Conservation (phyloP, 2,888 invertebrate genomes). For the Halictus quadricinctus region DNA sequence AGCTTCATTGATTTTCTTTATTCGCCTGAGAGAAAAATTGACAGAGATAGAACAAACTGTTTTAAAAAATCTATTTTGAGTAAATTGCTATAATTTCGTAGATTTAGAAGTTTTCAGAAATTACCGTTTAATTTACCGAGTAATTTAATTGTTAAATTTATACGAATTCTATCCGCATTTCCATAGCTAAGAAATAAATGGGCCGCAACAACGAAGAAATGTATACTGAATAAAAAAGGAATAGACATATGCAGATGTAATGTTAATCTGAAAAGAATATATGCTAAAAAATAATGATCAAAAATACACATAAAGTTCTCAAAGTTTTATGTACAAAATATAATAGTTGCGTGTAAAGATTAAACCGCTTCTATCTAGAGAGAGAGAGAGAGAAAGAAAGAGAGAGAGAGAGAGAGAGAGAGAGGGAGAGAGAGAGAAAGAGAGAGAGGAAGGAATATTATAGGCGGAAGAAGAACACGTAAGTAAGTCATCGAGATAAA, state of each 20-base stretch:
- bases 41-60: background rate
- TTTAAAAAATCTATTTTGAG: background rate
- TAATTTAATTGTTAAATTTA: background rate
- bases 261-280: background rate
- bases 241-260: background rate
- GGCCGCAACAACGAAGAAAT: background rate
- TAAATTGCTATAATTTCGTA: background rate
- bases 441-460: constrained; percentile 39
- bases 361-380: constrained; percentile 29
- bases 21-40: background rate
- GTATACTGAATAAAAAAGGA: background rate
- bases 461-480: constrained; percentile 55
- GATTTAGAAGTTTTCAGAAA: background rate
- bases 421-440: too few species aligned
- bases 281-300: background rate
- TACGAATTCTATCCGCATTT: background rate
- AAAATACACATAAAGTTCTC: constrained; percentile 23
- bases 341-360: constrained; percentile 16
- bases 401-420: too few species aligned
- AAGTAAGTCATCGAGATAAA: constrained; percentile 60
- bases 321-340: constrained; percentile 21
- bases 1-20: background rate
- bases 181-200: background rate
- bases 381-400: background rate
- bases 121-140: background rate